phyloP scores from a whole-genome alignment of 1,140 invertebrate genomes.

The Bombus terrestris region DNA sequence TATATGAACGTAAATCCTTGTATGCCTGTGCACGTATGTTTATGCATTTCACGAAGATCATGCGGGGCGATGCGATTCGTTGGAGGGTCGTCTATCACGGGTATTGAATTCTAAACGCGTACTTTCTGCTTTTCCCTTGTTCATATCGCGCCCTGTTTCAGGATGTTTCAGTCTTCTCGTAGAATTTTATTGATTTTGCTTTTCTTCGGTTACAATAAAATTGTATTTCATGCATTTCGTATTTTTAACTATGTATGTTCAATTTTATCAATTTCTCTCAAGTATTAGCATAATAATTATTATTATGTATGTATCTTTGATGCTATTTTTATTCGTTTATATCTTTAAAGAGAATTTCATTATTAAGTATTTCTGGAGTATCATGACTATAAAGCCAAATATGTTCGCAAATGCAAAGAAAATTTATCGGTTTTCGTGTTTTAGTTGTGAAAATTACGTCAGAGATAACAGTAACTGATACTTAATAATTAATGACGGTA shows the following conservation, averaged over 20 bases:
- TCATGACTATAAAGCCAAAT: neutral
- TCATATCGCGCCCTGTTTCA: neutral
- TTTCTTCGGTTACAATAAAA: neutral
- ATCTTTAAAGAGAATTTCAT: neutral
- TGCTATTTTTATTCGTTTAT: neutral
- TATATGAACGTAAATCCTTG: neutral
- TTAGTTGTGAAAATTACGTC: neutral
- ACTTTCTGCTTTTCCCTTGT: neutral
- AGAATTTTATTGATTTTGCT: neutral
- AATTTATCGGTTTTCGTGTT: neutral
- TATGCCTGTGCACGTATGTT: neutral
- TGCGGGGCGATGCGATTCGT: slow-evolving; percentile 14
- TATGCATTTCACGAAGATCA: slow-evolving; percentile 26
- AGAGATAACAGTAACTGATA: neutral
- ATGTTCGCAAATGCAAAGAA: neutral
- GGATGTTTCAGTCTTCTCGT: neutral
- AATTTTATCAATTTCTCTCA: neutral
- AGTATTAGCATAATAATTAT: neutral
- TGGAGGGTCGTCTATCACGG: slow-evolving; percentile 1
- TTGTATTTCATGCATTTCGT: neutral
- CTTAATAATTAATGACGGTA: neutral
- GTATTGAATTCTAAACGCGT: neutral
- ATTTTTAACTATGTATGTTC: too few relatives aligned
- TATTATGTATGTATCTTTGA: neutral
- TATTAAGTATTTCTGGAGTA: neutral